Percentiles rank a stretch among this genome's conserved stretches.
These are phyloP conservation scores for Chlorodrepanis virens DNA, from an alignment of 2,113 vertebrate species.

Conservation along the genomic window DNA sequence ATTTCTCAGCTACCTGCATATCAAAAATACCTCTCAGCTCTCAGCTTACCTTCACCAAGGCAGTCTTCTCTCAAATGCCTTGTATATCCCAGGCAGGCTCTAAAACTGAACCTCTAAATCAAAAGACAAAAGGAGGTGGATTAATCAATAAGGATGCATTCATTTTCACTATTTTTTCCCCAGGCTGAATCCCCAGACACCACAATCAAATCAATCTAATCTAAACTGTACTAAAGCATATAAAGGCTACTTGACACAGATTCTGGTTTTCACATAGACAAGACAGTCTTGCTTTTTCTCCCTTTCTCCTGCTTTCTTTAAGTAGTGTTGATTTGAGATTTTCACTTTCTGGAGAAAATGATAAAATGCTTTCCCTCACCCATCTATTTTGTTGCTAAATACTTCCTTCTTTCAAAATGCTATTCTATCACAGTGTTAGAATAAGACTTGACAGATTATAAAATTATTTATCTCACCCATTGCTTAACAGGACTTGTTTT, in stretches of 20 bases:
- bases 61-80: slow-evolving; percentile 3
- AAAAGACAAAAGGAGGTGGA: slow-evolving; percentile 38
- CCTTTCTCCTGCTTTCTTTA: not conserved
- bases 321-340: not conserved
- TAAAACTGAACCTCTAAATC: slow-evolving; percentile 60
- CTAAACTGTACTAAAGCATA: not conserved
- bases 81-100: not conserved
- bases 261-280: not conserved
- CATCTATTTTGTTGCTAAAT: not conserved
- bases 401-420: not conserved
- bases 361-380: not conserved
- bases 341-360: not conserved
- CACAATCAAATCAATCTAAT: slow-evolving; percentile 60
- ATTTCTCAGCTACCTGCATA: not conserved
- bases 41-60: not conserved
- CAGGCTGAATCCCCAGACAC: slow-evolving; percentile 62
- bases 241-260: slow-evolving; percentile 40
- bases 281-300: not conserved
- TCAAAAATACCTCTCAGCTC: not conserved
- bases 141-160: slow-evolving; percentile 58
- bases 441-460: not conserved
- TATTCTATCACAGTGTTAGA: not conserved
- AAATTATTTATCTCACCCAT: not conserved
- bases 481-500: not conserved
- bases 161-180: slow-evolving; percentile 14